Conservation (phyloP, 2,888 invertebrate genomes). For the Ramazzottius varieornatus region DNA sequence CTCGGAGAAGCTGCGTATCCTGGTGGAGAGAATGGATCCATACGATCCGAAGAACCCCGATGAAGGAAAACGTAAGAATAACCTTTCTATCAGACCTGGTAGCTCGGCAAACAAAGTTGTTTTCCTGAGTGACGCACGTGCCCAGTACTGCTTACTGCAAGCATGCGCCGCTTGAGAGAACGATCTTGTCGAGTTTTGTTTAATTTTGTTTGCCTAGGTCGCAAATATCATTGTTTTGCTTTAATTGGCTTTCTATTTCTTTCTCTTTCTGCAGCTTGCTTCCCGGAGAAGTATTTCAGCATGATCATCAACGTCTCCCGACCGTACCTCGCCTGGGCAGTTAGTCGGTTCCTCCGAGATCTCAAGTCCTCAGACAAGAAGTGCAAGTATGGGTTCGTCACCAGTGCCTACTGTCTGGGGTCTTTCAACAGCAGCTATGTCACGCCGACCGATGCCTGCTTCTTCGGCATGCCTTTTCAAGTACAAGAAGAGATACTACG, state of each 20-base stretch:
- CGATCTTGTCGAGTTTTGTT: too few species aligned
- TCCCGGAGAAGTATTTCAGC: background rate
- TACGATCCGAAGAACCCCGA: background rate
- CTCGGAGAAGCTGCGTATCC: background rate
- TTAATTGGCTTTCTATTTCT: background rate
- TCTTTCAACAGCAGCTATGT: background rate
- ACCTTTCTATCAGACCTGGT: background rate
- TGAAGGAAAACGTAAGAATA: background rate
- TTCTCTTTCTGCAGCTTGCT: background rate
- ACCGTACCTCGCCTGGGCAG: background rate
- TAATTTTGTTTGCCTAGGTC: too few species aligned
- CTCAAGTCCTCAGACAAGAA: background rate
- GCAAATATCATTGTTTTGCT: too few species aligned
- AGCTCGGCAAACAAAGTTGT: too few species aligned
- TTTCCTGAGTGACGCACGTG: too few species aligned
- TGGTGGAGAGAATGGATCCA: background rate
- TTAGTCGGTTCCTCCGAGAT: background rate
- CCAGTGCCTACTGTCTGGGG: background rate
- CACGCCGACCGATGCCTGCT: background rate
- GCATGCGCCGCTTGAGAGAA: too few species aligned
- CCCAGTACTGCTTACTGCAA: too few species aligned
- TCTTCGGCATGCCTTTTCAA: background rate
- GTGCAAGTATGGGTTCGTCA: background rate
- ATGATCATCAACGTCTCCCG: background rate
- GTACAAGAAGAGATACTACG: background rate